These are phyloP conservation scores for Acanthosepion esculentum DNA, from an alignment of 2,888 invertebrate species.

Conservation along the genomic window DNA sequence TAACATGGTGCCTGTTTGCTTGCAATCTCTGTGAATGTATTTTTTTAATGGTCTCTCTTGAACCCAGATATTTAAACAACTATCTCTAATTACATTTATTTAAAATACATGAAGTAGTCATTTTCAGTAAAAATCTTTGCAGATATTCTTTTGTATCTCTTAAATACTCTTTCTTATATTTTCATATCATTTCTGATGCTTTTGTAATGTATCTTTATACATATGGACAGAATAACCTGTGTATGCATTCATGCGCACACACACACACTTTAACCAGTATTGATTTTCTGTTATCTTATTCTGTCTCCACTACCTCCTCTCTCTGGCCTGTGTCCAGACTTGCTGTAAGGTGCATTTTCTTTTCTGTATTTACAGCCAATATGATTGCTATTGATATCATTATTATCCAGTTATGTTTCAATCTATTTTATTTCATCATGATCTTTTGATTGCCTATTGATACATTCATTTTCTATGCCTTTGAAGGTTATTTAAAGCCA, in stretches of 20 bases:
- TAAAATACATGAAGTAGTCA: neutral
- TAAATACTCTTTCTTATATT: neutral
- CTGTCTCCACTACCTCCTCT: neutral
- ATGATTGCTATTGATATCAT: neutral
- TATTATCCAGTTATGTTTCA: neutral
- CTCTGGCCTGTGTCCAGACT: constrained; percentile 23
- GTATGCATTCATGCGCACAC: neutral
- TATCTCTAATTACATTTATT: neutral
- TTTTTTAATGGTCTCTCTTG: neutral
- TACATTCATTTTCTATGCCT: neutral
- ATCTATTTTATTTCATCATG: neutral
- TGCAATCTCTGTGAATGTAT: neutral
- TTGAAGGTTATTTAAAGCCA: too few relatives aligned
- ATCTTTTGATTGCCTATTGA: neutral
- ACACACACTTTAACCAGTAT: neutral
- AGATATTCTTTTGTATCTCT: neutral
- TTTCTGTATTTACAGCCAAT: neutral
- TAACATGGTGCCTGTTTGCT: neutral
- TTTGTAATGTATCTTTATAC: neutral
- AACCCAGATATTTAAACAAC: neutral
- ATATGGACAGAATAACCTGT: neutral
- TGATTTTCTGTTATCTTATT: neutral
- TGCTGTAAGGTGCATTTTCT: neutral
- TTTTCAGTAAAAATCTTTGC: neutral
- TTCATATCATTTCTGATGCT: neutral